Conservation (phyloP, 2,888 invertebrate genomes). For the Nebria brevicollis region DNA sequence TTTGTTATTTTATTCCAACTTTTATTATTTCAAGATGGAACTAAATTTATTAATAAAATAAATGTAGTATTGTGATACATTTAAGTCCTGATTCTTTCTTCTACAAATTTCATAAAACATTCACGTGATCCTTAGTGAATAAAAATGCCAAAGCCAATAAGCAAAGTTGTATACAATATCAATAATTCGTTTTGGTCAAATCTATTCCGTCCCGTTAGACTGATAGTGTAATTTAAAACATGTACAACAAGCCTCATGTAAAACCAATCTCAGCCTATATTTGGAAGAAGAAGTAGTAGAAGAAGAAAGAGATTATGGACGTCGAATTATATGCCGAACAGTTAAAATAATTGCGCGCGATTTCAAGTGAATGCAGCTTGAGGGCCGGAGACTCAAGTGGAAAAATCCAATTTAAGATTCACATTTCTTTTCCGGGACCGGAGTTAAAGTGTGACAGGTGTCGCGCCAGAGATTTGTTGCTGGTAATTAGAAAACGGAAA, state of each 20-base stretch:
- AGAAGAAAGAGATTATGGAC: not conserved
- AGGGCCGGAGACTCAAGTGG: slow-evolving; percentile 50
- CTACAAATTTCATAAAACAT: no score
- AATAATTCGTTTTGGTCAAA: no score
- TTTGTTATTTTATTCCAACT: no score
- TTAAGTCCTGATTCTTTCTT: no score
- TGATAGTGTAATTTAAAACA: not conserved
- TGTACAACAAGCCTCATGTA: not conserved
- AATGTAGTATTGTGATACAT: no score
- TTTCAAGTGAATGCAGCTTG: slow-evolving; percentile 30
- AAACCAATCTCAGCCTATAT: slow-evolving; percentile 40
- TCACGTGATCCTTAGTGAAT: no score
- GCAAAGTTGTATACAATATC: no score
- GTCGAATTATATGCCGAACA: slow-evolving; percentile 34
- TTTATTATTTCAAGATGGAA: no score
- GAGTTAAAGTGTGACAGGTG: slow-evolving; percentile 59
- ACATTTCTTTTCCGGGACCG: slow-evolving; percentile 53
- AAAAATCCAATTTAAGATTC: slow-evolving; percentile 61
- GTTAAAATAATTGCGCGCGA: slow-evolving; percentile 47
- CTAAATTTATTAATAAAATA: no score
- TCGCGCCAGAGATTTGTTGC: slow-evolving; percentile 62
- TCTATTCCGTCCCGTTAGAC: no score
- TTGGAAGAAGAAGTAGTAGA: not conserved
- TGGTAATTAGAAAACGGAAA: slow-evolving; percentile 62
- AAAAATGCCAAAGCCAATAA: no score